phyloP scores from a whole-genome alignment of 2,113 vertebrate species.

The Elanus axillaris region DNA sequence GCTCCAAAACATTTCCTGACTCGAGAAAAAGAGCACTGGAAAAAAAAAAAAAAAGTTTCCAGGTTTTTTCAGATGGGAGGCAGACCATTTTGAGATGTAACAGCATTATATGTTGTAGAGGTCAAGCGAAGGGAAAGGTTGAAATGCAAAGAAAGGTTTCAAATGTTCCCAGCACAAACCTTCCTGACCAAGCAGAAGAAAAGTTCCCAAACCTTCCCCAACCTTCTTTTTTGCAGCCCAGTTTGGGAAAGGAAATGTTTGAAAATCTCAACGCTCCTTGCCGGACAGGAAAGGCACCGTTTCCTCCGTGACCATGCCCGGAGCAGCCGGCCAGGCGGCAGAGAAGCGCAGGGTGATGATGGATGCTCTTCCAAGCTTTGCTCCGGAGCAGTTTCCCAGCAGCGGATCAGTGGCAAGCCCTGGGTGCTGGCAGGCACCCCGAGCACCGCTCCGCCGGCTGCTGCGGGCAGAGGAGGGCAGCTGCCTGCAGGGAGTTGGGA shows the following conservation, averaged over 20 bases:
- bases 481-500: neutral
- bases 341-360: neutral
- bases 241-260: constrained; percentile 54
- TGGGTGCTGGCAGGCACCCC: neutral
- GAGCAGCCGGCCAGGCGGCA: neutral
- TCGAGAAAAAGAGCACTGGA: neutral
- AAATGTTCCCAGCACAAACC: neutral
- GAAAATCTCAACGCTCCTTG: neutral
- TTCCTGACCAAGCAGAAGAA: neutral
- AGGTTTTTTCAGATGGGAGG: neutral
- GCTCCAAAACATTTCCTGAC: constrained; percentile 52
- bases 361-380: neutral
- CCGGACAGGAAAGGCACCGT: constrained; percentile 23
- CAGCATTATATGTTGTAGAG: neutral
- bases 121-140: neutral
- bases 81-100: neutral
- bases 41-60: neutral
- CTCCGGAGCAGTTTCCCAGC: neutral
- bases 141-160: neutral
- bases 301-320: neutral
- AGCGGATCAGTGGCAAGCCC: neutral
- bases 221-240: neutral
- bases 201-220: constrained; percentile 25
- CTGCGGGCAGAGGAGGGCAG: neutral
- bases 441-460: neutral